Evolutionary conservation across 2,888 invertebrate species (phyloP).

Genomic region (Esperia sulphurella): DNA sequence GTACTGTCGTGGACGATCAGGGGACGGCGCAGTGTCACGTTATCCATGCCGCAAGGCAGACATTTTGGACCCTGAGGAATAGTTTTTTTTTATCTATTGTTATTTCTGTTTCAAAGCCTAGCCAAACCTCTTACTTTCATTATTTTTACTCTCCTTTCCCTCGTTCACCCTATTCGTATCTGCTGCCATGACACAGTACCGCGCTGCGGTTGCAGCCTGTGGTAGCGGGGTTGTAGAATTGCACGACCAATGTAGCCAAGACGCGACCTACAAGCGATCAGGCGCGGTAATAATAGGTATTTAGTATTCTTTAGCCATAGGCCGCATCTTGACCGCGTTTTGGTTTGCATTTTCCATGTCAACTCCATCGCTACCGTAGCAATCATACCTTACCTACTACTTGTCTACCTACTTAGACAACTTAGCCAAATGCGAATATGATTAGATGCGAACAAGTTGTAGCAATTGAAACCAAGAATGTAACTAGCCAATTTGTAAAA

Average conservation of each 20-base stretch:
- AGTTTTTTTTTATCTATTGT: background rate
- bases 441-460: background rate
- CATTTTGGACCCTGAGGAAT: slow-evolving; percentile 48
- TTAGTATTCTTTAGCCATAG: too few species aligned
- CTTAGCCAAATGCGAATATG: background rate
- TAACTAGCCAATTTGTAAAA: background rate
- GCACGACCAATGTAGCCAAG: too few species aligned
- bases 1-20: slow-evolving; percentile 69
- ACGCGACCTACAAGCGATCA: too few species aligned
- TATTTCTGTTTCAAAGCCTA: background rate
- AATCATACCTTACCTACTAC: background rate
- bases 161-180: too few species aligned
- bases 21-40: slow-evolving; percentile 59
- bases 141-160: too few species aligned
- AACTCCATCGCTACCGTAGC: background rate
- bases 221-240: too few species aligned
- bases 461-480: background rate
- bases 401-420: background rate
- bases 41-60: slow-evolving; percentile 62
- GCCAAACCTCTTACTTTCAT: background rate
- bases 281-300: too few species aligned
- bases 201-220: too few species aligned
- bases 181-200: too few species aligned
- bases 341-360: too few species aligned
- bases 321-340: too few species aligned